Conservation (phyloP, 2,888 invertebrate genomes). For the Andrena bicolor region DNA sequence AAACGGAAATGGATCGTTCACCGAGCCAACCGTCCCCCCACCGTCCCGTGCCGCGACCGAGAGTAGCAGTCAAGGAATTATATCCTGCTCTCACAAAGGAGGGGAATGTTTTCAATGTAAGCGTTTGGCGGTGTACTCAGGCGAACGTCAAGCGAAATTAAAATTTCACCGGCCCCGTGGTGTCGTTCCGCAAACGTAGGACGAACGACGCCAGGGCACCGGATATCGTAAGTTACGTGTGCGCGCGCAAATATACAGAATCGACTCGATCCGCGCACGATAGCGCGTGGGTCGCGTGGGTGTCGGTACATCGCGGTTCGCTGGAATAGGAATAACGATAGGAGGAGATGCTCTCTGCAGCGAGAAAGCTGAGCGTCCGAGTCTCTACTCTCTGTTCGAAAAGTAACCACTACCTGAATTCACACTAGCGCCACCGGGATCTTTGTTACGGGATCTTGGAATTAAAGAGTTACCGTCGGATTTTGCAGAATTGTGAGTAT, state of each 20-base stretch:
- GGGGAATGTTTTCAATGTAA: slow-evolving; percentile 6
- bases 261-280: background rate
- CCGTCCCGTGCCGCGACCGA: too few relatives aligned
- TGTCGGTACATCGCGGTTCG: slow-evolving; percentile 2
- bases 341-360: background rate
- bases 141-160: background rate
- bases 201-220: background rate
- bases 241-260: slow-evolving; percentile 11
- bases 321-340: background rate
- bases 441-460: too few relatives aligned
- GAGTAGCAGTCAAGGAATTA: too few relatives aligned
- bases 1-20: too few relatives aligned
- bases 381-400: too few relatives aligned
- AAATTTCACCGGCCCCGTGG: background rate
- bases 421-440: too few relatives aligned
- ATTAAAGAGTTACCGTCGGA: too few relatives aligned
- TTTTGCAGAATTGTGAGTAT: too few relatives aligned
- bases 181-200: slow-evolving; percentile 5
- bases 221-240: slow-evolving; percentile 12
- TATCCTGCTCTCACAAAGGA: background rate
- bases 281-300: background rate
- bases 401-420: too few relatives aligned
- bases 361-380: too few relatives aligned
- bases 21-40: too few relatives aligned
- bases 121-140: background rate